Base-by-base conservation (phyloP, 1,140 invertebrate genomes). In the Drosophila bocqueti region DNA sequence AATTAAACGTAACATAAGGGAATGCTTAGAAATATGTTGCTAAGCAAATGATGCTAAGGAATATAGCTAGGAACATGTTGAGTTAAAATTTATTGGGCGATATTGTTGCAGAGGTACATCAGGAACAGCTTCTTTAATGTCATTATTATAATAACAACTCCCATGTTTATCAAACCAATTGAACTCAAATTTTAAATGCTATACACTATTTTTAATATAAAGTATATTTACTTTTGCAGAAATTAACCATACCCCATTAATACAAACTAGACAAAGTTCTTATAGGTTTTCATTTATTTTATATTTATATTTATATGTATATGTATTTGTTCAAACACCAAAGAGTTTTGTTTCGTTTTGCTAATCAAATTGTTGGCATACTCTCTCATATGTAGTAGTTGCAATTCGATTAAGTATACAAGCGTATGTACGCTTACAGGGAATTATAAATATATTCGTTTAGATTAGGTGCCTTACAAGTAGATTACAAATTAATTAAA, bases 251-350 rank as follows among this genome's bases (percentile, higher is more conserved):
- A 18, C n/a, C 29, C 29, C 8, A 18, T 18, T 10, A 54, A 5
- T 34, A 36, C n/a, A 54, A 31, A 42, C 18, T 21, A 64, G 2
- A 21, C 13, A 7, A 16, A 16, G 2, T 8, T 3, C 18, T 21
- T 31, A 24, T 15, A 10, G 5, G 0, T 50, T 50, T 69, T 8
- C 18, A 62, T 67, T 67, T 67, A 60, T 29, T 29, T 29, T 78
- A 74, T 78, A 73, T 79, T 38, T 55, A 62, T 73, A 29, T 6
- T 61, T 86, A 67, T 2, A 31, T 83, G 61, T 87, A 67, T 83
- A 83, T 78, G 60, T 79, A 89, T 90, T 90, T 80, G 50, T 64
- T 90, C 84, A 90, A 84, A 89, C 84, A 89, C 85, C 84, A 89
- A 81, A 54, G 38, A 58, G 69, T 74, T 79, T 74, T 73, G 73